Base-by-base conservation (phyloP, 1,140 invertebrate genomes). In the Cotesia glomerata region DNA sequence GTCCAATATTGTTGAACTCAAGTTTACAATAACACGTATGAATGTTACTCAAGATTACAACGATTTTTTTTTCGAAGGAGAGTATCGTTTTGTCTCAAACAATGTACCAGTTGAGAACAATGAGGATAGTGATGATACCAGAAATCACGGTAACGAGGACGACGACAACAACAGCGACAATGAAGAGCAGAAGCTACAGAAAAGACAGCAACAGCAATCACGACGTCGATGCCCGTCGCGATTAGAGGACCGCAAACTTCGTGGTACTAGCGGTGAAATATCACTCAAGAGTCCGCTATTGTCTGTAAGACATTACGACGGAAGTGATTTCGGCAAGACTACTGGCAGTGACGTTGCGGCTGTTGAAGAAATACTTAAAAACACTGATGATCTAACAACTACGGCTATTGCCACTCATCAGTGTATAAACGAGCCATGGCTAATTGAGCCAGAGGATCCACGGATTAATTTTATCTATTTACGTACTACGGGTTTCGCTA, bases 41-140 rank as follows among this genome's bases (percentile, higher is more conserved):
- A 93, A 93, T 82, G 92, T 94, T 34, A 92, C 91, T 8, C 92
- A 95, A 82, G 94, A 95, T 85, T 94, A 93, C 76, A 89, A 90
- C 51, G 91, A 94, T 82, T 95, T 93, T 82, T 90, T 90, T 76
- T 95, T 95, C 84, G 93, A 95, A 79, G 94, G 92, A 0, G 90
- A 91, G 76, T 95, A 92, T 79, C 91, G 93, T 83, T 94, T 94
- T 81, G 80, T 93, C 45, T 84, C 90, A 26, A 76, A 66, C 61
- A 69, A 36, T 51, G 5, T 45, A 7, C 39, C 39, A 45, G 39
- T 45, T 45, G 39, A 45, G 8, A 11, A 45, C 39, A 73, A 69
- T 11, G 75, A 72, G 26, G 14, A 74, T 0, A 61, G 72, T 4
- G 72, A 78, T 16, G 45, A 67, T 67, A 52, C 16, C 26, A 13